A percentile compares a stretch with the other conserved stretches of the same genome.
phyloP scores from a whole-genome alignment of 2,113 vertebrate genomes.

The Sapayoa aenigma region DNA sequence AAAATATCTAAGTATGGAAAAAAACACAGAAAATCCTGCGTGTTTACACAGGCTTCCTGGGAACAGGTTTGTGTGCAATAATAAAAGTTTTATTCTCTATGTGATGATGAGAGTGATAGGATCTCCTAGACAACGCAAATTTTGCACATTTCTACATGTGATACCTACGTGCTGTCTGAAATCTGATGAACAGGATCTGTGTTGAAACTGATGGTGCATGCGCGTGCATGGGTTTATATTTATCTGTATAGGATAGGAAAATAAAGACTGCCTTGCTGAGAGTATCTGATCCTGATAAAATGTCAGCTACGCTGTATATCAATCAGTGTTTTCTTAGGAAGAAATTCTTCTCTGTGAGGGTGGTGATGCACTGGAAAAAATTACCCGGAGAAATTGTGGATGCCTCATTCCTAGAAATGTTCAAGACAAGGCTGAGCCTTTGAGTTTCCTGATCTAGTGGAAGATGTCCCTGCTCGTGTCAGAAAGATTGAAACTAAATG shows the following conservation, averaged over 20 bases:
- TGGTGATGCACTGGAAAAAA: neutral
- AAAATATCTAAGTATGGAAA: neutral
- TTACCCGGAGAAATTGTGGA: neutral
- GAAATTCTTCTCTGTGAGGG: neutral
- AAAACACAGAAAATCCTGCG: neutral
- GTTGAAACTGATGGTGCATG: neutral
- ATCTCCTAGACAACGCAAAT: neutral
- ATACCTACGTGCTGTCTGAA: neutral
- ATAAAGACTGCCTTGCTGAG: neutral
- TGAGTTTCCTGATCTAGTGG: neutral
- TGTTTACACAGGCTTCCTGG: neutral
- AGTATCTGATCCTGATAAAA: neutral
- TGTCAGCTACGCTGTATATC: neutral
- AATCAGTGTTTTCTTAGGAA: neutral
- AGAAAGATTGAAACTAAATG: neutral
- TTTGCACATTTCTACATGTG: neutral
- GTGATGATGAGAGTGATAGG: neutral
- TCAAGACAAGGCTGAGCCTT: neutral
- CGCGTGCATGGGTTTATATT: neutral
- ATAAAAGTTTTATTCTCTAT: neutral
- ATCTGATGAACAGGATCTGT: neutral
- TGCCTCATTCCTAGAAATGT: no score
- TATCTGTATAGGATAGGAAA: neutral
- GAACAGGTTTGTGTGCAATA: neutral
- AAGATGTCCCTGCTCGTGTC: neutral